Evolutionary conservation across 2,888 invertebrate species (phyloP).

Genomic region (Agriopis aurantiaria): DNA sequence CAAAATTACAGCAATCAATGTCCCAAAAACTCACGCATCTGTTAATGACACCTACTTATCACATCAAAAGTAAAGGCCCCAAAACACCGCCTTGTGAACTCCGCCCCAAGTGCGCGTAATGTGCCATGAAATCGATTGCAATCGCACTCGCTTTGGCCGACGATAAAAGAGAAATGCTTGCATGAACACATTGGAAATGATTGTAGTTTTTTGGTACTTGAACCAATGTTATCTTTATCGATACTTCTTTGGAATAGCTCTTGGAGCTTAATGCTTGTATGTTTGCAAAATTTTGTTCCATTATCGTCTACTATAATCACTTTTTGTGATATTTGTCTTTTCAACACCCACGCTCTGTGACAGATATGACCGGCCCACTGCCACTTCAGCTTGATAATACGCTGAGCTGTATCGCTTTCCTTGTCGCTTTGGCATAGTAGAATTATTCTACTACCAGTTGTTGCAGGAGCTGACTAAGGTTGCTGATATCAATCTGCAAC

Average conservation of each 20-base stretch:
- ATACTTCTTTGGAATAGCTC: conserved; percentile 12
- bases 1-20: not conserved
- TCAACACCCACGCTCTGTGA: too few relatives aligned
- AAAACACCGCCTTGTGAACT: conserved; percentile 36
- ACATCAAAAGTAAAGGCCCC: conserved; percentile 34
- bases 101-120: conserved; percentile 49
- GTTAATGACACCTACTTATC: conserved; percentile 10
- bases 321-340: too few relatives aligned
- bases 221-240: conserved; percentile 21
- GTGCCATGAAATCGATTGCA: conserved; percentile 58
- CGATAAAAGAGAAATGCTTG: conserved; percentile 46
- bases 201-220: conserved; percentile 25
- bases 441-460: too few relatives aligned
- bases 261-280: conserved; percentile 1
- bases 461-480: too few relatives aligned
- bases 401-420: too few relatives aligned
- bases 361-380: too few relatives aligned
- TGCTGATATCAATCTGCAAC: too few relatives aligned
- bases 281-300: conserved; percentile 5
- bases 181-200: conserved; percentile 20
- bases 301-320: not conserved
- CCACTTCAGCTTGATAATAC: too few relatives aligned
- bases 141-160: conserved; percentile 50
- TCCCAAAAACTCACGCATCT: not conserved
- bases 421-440: too few relatives aligned